These are phyloP conservation scores for Lontra canadensis DNA, from an alignment of 2,113 vertebrate genomes.

Conservation along the genomic window DNA sequence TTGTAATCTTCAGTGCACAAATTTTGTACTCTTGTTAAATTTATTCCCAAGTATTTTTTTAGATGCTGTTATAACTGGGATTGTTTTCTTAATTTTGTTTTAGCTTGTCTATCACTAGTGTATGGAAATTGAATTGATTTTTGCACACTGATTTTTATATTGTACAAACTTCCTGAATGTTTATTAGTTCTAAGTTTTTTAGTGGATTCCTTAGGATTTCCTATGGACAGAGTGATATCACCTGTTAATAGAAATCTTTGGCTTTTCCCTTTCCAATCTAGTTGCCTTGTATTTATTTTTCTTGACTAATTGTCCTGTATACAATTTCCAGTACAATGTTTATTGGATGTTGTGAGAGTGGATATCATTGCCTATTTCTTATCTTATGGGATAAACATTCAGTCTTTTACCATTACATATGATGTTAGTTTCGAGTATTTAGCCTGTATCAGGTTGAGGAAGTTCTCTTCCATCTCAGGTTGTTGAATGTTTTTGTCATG, in stretches of 20 bases:
- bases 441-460: not conserved
- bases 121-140: not conserved
- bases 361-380: not conserved
- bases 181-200: not conserved
- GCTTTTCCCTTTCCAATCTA: not conserved
- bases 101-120: not conserved
- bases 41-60: not conserved
- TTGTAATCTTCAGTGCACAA: not conserved
- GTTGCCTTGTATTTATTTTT: not conserved
- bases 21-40: not conserved
- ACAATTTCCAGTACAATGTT: not conserved
- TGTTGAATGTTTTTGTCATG: not conserved
- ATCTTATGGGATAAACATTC: not conserved
- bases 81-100: not conserved
- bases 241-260: not conserved
- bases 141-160: not conserved
- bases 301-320: not conserved
- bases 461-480: not conserved
- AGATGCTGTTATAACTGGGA: not conserved
- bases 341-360: not conserved
- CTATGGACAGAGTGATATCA: not conserved
- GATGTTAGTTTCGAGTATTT: not conserved
- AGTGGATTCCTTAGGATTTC: not conserved
- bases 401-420: not conserved
- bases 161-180: not conserved